Evolutionary conservation across 2,113 vertebrate genomes (phyloP).

Genomic region (Halichoerus grypus): DNA sequence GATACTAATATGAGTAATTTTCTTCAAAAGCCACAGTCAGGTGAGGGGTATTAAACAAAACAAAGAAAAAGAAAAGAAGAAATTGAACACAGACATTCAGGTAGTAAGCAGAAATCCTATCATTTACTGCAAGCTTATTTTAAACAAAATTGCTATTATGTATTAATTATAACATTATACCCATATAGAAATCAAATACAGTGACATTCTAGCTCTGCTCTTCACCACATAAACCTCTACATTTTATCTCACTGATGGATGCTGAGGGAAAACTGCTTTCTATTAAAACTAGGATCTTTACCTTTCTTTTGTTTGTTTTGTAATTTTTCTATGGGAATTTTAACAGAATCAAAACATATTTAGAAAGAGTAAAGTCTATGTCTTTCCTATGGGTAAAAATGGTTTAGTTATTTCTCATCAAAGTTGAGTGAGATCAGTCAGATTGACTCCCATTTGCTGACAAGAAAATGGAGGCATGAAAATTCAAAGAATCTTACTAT

Average conservation of each 20-base stretch:
- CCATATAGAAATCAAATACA: not conserved
- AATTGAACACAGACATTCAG: not conserved
- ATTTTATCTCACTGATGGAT: not conserved
- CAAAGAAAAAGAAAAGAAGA: not conserved
- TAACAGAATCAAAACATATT: not conserved
- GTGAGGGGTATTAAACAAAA: not conserved
- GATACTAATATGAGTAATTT: not conserved
- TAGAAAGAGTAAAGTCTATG: not conserved
- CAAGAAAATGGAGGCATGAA: not conserved
- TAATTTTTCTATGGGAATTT: not conserved
- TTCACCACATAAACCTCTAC: not conserved
- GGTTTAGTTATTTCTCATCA: not conserved
- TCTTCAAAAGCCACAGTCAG: not conserved
- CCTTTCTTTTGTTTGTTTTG: not conserved
- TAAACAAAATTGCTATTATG: not conserved
- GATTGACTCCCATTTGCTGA: not conserved
- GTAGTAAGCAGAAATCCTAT: not conserved
- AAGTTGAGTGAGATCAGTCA: not conserved
- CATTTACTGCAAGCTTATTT: not conserved
- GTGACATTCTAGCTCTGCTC: not conserved
- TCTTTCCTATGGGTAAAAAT: not conserved
- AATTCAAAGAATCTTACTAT: not conserved
- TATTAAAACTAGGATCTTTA: not conserved
- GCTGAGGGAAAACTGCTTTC: not conserved
- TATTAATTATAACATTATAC: not conserved